phyloP scores from a whole-genome alignment of 2,797 vertebrate genomes.

The Eremophila alpestris region DNA sequence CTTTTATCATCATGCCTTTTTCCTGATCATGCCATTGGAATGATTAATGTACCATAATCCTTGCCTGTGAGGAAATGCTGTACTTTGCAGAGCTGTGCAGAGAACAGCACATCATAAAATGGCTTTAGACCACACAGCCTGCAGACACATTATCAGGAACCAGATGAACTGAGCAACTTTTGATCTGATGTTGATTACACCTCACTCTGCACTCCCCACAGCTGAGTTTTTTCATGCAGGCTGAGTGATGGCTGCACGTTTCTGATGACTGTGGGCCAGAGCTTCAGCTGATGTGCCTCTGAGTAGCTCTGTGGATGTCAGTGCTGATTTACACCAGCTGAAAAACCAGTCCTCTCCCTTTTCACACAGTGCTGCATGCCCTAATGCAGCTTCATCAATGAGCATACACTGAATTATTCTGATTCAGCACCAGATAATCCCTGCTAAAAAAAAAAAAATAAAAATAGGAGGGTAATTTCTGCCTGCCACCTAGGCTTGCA shows the following conservation, averaged over 20 bases:
- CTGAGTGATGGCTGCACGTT: not conserved
- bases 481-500: not conserved
- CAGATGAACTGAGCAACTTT: not conserved
- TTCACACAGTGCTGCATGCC: not conserved
- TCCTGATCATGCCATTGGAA: constrained; percentile 37
- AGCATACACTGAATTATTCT: not conserved
- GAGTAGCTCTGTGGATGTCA: constrained; percentile 8
- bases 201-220: not conserved
- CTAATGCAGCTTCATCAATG: constrained; percentile 42
- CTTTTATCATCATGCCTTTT: constrained; percentile 35
- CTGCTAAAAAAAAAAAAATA: not conserved
- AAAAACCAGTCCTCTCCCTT: constrained; percentile 20
- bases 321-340: constrained; percentile 52
- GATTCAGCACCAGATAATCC: constrained; percentile 24
- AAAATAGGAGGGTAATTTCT: constrained; percentile 3
- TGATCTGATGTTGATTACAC: not conserved
- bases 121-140: constrained; percentile 22
- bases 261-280: constrained; percentile 29
- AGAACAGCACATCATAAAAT: constrained; percentile 41
- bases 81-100: constrained; percentile 49
- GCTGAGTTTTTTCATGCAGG: not conserved
- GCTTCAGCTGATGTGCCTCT: constrained; percentile 15
- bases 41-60: constrained; percentile 1
- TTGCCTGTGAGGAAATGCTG: constrained; percentile 39
- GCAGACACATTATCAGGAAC: not conserved